Evolutionary conservation across 2,797 vertebrate species (phyloP), one percentile per base, ranked within the genome.

Genomic region (Micromesistius poutassou): DNA sequence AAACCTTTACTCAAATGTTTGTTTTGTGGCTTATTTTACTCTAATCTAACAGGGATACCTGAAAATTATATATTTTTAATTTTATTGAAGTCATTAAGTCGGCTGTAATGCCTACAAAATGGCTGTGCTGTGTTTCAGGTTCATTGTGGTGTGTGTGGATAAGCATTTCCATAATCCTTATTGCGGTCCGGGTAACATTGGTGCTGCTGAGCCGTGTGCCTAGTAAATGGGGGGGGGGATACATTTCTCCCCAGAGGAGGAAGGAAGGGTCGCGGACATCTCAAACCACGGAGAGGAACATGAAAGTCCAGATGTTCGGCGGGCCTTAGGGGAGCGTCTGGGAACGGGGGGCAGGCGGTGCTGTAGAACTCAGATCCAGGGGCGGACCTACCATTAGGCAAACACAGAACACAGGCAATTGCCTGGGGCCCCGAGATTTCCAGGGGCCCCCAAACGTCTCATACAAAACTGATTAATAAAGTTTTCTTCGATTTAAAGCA

Each of bases 321-420:
- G 76, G 83, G 83, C 84, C 89, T 77, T 79, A 78, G 80, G 89
- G 87, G 87, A 85, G 71, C 78, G 62, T 77, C 77, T 71, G 80
- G 3, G 81, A 81, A 89, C 86, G 82, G 81, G 74, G 55, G 19
- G 79, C 86, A 77, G 74, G 79, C 75, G 86, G 78, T 83, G 87
- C 87, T 90, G 87, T 80, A 85, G 84, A 80, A 89, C 85, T 89
- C 88, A 88, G 86, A 85, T 88, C n/a, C n/a, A n/a, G n/a, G n/a
- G n/a, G n/a, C n/a, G n/a, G n/a, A n/a, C n/a, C n/a, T n/a, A n/a
- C n/a, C n/a, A n/a, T n/a, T n/a, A n/a, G n/a, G n/a, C n/a, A n/a
- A n/a, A n/a, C n/a, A n/a, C n/a, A n/a, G n/a, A n/a, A n/a, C n/a
- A n/a, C n/a, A n/a, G n/a, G n/a, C n/a, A n/a, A n/a, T n/a, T n/a